Base-by-base conservation (phyloP, 2,888 invertebrate genomes). In the Allygus modestus region DNA sequence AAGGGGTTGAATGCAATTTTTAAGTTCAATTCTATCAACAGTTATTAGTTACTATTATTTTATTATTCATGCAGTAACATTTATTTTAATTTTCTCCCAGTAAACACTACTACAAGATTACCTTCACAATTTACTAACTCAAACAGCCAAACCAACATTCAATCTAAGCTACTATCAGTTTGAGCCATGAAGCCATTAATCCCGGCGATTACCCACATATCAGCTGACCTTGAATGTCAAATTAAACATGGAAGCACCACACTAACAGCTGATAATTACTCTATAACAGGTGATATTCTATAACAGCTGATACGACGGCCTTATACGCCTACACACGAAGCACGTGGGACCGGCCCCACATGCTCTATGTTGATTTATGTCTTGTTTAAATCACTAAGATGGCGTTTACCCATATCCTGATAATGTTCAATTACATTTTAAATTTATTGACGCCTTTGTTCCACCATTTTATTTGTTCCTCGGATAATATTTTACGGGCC, bases 361-460 rank as follows among this genome's bases (percentile, higher is more conserved):
- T 37, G 73, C 43, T 73, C 69, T 1, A 73, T 41, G 43, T 28
- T 69, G 73, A 73, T 73, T 73, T 73, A 73, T 43, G 73, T 23
- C 73, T 43, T 41, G 73, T 43, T 73, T 73, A 73, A 73, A 73
- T 73, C 73, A 41, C 37, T 20, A 23, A n/a, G 73, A 73, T 73
- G 73, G 73, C 73, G 73, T 73, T 73, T 73, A 73, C 43, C 37
- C 73, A 41, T 73, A 37, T 73, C 20, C 73, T 73, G 73, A 73
- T 73, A 73, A 73, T 73, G 73, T 43, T 41, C 73, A 73, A 73
- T 73, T 73, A 73, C 23, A 73, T 73, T 73, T 73, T 37, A 43
- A 73, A 73, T 73, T 73, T 73, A 73, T 73, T 37, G 65, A 65
- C 65, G 65, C 65, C 65, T 28, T 65, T 65, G 65, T 65, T 65